These are phyloP conservation scores for Tanytarsus gracilentus DNA, from an alignment of 2,888 invertebrate genomes.

Conservation along the genomic window DNA sequence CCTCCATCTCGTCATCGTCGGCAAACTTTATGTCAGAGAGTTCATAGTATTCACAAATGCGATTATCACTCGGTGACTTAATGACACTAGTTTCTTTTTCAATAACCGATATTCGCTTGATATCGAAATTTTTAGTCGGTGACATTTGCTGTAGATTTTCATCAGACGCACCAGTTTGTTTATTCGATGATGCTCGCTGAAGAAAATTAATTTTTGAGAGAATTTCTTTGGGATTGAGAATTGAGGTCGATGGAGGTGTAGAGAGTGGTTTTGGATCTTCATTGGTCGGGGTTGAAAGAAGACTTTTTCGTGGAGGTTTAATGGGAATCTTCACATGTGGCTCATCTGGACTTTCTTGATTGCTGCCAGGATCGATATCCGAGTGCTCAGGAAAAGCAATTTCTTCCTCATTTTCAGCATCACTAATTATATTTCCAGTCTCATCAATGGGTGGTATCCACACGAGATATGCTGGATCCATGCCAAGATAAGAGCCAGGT, in stretches of 20 bases:
- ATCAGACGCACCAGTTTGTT: conserved; percentile 45
- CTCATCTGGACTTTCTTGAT: conserved; percentile 57
- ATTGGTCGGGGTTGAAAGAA: conserved; percentile 35
- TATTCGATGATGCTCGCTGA: conserved; percentile 33
- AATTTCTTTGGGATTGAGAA: conserved; percentile 28
- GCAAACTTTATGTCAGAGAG: conserved; percentile 61
- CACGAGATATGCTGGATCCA: conserved; percentile 80
- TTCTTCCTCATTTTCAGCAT: conserved; percentile 39
- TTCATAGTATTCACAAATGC: conserved; percentile 48
- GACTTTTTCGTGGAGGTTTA: conserved; percentile 38
- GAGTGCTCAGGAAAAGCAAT: conserved; percentile 36
- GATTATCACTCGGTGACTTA: conserved; percentile 52
- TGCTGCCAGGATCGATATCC: conserved; percentile 53
- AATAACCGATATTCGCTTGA: conserved; percentile 32
- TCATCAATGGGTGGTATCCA: conserved; percentile 79
- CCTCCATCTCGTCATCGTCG: conserved; percentile 46
- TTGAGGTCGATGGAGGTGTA: conserved; percentile 40
- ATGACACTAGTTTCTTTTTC: conserved; percentile 60
- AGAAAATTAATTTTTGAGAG: conserved; percentile 28
- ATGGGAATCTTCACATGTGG: conserved; percentile 45
- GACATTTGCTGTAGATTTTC: conserved; percentile 38
- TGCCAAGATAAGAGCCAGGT: conserved; percentile 77
- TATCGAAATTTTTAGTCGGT: conserved; percentile 40
- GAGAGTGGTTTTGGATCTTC: conserved; percentile 44
- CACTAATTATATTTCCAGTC: conserved; percentile 52